Conservation (phyloP, 2,797 vertebrate species). For the Apogon talboti region DNA sequence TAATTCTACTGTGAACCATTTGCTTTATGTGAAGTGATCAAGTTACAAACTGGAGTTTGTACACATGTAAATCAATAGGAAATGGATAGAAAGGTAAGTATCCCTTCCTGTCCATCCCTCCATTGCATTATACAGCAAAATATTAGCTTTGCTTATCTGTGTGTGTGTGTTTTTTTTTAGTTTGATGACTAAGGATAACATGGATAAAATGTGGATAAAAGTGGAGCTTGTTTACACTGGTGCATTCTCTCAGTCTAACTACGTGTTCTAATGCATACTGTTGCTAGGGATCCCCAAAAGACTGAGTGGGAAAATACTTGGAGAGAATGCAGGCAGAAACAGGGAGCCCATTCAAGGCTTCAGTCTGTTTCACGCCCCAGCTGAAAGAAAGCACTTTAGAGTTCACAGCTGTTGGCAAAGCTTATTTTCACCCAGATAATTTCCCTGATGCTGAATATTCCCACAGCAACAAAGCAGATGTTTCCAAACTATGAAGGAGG, state of each 20-base stretch:
- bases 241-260: constrained; percentile 26
- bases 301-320: constrained; percentile 50
- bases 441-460: constrained; percentile 37
- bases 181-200: neutral
- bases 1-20: neutral
- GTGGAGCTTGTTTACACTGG: constrained; percentile 28
- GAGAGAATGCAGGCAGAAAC: constrained; percentile 53
- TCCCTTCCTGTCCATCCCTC: neutral
- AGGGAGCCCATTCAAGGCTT: constrained; percentile 70
- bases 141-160: neutral
- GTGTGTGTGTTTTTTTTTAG: neutral
- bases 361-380: constrained; percentile 50
- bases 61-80: too few species aligned
- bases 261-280: constrained; percentile 47
- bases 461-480: constrained; percentile 43
- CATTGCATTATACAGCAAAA: neutral
- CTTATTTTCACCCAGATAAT: constrained; percentile 16
- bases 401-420: constrained; percentile 64
- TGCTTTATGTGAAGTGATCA: too few species aligned
- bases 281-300: constrained; percentile 64
- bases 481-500: constrained; percentile 26
- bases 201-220: constrained; percentile 33
- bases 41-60: too few species aligned
- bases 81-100: too few species aligned
- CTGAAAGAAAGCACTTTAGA: constrained; percentile 53